Evolutionary conservation across 2,113 vertebrate species (phyloP).

Genomic region (Hyperopisus bebe): DNA sequence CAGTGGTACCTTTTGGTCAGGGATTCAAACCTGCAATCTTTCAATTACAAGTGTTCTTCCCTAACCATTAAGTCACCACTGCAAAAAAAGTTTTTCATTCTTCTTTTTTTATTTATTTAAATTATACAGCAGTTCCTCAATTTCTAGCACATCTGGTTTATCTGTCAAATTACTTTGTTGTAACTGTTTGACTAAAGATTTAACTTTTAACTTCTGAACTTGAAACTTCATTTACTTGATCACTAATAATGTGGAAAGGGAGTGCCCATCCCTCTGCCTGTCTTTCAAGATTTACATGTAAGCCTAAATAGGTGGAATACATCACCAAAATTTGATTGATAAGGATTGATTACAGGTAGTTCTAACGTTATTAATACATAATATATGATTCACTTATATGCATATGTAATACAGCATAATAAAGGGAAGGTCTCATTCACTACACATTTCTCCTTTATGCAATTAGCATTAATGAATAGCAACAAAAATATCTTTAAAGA

Average conservation of each 20-base stretch:
- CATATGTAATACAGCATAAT: background rate
- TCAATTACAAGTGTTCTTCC: too few relatives aligned
- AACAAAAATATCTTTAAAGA: background rate
- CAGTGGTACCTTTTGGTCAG: too few relatives aligned
- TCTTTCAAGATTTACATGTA: background rate
- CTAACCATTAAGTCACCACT: too few relatives aligned
- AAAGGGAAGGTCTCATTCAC: background rate
- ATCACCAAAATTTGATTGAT: background rate
- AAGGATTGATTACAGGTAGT: background rate
- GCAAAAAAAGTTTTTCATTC: too few relatives aligned
- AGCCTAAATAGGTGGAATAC: background rate
- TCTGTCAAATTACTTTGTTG: background rate
- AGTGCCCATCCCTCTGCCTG: background rate
- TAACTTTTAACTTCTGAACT: background rate
- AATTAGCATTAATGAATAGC: background rate
- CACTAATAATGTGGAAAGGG: background rate
- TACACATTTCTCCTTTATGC: background rate
- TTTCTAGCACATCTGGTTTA: background rate
- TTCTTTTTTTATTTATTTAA: too few relatives aligned
- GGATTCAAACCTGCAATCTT: too few relatives aligned
- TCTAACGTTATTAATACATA: background rate
- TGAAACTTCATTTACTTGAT: too few relatives aligned
- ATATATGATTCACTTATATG: too few relatives aligned
- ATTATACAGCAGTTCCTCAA: background rate
- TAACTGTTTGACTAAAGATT: background rate